These are phyloP conservation scores for Autographa pulchrina DNA, from an alignment of 2,888 invertebrate genomes.

Conservation along the genomic window DNA sequence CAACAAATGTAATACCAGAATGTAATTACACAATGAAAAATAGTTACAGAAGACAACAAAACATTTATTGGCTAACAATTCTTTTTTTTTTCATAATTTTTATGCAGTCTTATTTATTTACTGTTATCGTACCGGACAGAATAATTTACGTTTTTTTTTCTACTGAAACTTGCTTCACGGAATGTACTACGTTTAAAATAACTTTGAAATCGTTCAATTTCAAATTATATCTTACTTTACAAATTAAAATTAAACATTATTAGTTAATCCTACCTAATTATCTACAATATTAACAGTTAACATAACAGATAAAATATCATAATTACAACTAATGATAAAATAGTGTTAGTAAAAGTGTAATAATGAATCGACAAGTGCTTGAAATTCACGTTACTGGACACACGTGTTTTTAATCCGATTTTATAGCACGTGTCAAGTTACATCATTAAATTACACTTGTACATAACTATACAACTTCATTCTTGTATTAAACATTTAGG, in stretches of 20 bases:
- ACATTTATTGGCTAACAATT: slow-evolving; percentile 53
- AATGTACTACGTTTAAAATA: slow-evolving; percentile 63
- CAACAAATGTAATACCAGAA: slow-evolving; percentile 58
- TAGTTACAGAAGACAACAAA: slow-evolving; percentile 60
- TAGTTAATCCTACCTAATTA: slow-evolving; percentile 57
- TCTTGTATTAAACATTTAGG: slow-evolving; percentile 39
- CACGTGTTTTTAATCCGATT: slow-evolving; percentile 44
- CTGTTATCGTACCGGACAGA: slow-evolving; percentile 66
- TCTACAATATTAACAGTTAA: slow-evolving; percentile 51
- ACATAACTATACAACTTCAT: slow-evolving; percentile 23
- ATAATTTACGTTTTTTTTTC: slow-evolving; percentile 60
- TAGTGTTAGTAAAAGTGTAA: slow-evolving; percentile 28
- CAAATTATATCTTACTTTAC: slow-evolving; percentile 53
- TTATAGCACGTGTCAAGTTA: slow-evolving; percentile 21
- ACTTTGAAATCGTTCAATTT: slow-evolving; percentile 46
- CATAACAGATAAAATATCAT: slow-evolving; percentile 34
- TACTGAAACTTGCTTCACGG: slow-evolving; percentile 62
- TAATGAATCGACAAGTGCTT: slow-evolving; percentile 26
- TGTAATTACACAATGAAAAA: slow-evolving; percentile 63
- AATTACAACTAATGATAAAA: slow-evolving; percentile 44
- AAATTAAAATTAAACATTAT: slow-evolving; percentile 55
- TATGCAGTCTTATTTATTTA: slow-evolving; percentile 78
- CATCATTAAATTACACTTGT: slow-evolving; percentile 40
- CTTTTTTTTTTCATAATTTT: slow-evolving; percentile 66
- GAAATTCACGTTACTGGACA: slow-evolving; percentile 10